Evolutionary conservation across 2,113 vertebrate genomes (phyloP).

Genomic region (Sapayoa aenigma): DNA sequence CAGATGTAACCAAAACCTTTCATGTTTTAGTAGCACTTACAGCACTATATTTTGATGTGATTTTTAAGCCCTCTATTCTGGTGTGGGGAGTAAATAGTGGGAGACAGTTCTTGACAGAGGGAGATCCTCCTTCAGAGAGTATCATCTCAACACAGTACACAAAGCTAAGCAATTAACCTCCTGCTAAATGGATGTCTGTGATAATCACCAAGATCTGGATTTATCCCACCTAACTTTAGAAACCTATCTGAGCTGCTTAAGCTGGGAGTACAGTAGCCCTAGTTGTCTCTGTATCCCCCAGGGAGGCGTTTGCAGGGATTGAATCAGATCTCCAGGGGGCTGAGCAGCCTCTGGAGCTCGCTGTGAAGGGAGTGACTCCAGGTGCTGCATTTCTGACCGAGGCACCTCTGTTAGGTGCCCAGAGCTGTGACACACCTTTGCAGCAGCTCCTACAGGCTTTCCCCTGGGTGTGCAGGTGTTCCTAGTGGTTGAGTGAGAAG

Average conservation of each 20-base stretch:
- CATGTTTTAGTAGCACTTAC: not conserved
- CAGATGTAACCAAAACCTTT: not conserved
- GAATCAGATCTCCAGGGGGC: not conserved
- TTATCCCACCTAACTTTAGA: constrained; percentile 61
- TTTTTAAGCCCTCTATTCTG: not conserved
- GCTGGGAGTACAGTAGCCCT: not conserved
- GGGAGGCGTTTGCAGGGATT: not conserved
- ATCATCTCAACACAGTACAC: not conserved
- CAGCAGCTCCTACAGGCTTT: not conserved
- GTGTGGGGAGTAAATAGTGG: not conserved
- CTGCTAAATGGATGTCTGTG: not conserved
- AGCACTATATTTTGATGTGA: not conserved
- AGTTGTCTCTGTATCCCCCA: not conserved
- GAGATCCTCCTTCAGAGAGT: not conserved
- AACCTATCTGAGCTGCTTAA: constrained; percentile 52
- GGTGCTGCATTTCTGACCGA: not conserved
- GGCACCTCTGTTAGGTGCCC: not conserved
- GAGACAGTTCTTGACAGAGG: not conserved
- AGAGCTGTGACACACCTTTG: not conserved
- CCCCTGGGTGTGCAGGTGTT: not conserved
- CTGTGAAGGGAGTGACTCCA: rapidly evolving
- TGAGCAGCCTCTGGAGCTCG: not conserved
- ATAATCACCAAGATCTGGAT: constrained; percentile 23
- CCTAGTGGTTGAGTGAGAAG: not conserved
- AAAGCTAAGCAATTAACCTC: not conserved